These are phyloP conservation scores for Anseranas semipalmata DNA, from an alignment of 2,113 vertebrate species.

Conservation along the genomic window DNA sequence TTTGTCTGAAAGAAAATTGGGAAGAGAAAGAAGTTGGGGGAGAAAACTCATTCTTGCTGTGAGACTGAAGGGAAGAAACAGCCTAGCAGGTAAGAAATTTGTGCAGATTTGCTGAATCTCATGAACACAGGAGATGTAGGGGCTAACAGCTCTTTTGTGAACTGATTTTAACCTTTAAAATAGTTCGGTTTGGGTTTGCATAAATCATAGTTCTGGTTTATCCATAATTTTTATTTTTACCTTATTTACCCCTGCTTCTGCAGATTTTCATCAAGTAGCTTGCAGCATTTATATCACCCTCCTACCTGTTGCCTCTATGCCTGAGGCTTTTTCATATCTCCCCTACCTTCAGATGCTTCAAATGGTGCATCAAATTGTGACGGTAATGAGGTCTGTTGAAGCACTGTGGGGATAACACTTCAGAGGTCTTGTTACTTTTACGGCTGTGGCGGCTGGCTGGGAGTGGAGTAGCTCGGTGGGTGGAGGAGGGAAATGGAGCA, in stretches of 20 bases:
- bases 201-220: background rate
- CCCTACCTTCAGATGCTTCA: background rate
- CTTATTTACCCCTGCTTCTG: background rate
- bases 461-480: background rate
- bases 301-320: background rate
- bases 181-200: background rate
- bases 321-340: background rate
- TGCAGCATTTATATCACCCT: background rate
- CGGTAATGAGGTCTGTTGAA: background rate
- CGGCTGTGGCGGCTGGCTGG: rapidly evolving
- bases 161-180: background rate
- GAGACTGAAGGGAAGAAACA: background rate
- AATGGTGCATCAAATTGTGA: background rate
- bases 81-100: background rate
- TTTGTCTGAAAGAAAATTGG: background rate
- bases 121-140: background rate
- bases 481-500: background rate
- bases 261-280: background rate
- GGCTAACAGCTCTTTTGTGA: background rate
- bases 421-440: background rate
- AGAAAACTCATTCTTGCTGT: background rate
- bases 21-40: background rate
- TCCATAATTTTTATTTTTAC: background rate
- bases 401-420: background rate
- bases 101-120: background rate